Evolutionary conservation across 2,888 invertebrate species (phyloP).

Genomic region (Machimus atricapillus): DNA sequence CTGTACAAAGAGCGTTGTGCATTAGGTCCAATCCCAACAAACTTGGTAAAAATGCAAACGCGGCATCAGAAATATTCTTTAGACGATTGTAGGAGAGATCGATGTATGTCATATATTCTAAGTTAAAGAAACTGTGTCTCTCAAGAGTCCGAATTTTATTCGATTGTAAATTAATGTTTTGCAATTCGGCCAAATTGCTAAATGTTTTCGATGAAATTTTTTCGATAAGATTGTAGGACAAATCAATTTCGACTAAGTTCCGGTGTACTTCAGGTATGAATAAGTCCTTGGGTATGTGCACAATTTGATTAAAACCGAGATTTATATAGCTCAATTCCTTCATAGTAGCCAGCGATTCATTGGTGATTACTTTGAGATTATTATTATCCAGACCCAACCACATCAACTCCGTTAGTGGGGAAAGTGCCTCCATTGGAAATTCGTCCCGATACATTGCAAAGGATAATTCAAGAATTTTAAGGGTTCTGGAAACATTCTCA

Average conservation of each 20-base stretch:
- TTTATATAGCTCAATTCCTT: conserved; percentile 80
- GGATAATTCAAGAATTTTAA: conserved; percentile 85
- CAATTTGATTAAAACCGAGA: conserved; percentile 83
- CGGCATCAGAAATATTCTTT: conserved; percentile 72
- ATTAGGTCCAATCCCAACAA: conserved; percentile 82
- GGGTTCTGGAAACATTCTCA: conserved; percentile 74
- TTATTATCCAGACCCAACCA: conserved; percentile 90
- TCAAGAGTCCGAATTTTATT: conserved; percentile 78
- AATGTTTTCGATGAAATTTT: conserved; percentile 75
- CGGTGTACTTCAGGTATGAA: conserved; percentile 75
- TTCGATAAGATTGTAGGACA: conserved; percentile 82
- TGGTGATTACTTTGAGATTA: conserved; percentile 76
- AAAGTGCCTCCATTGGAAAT: conserved; percentile 78
- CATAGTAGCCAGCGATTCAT: conserved; percentile 75
- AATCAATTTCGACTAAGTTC: conserved; percentile 77
- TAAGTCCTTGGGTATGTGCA: conserved; percentile 72
- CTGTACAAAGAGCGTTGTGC: conserved; percentile 75
- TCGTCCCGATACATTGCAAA: conserved; percentile 83
- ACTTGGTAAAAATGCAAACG: conserved; percentile 78
- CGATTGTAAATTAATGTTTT: conserved; percentile 79
- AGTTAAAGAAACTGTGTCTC: conserved; percentile 76
- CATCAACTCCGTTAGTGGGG: conserved; percentile 75
- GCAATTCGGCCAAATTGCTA: conserved; percentile 73
- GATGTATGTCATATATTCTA: conserved; percentile 80
- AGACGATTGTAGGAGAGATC: conserved; percentile 85